Base-by-base conservation (phyloP, 2,797 vertebrate species). In the Capromys pilorides region DNA sequence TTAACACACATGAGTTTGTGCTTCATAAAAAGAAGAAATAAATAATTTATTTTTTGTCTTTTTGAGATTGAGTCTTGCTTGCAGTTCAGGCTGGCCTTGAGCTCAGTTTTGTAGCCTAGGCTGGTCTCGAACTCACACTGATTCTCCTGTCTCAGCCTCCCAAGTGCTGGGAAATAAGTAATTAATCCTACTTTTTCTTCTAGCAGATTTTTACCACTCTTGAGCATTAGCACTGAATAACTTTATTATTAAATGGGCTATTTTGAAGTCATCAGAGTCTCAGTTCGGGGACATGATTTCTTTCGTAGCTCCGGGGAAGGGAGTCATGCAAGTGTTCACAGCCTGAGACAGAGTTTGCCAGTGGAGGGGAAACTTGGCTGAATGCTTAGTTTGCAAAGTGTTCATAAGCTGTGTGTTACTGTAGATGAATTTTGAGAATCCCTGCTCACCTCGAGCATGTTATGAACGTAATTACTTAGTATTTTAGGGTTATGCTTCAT, bases 121-220 rank as follows among this genome's bases (percentile, higher is more conserved):
- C n/a, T n/a, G n/a, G n/a, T n/a, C n/a, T n/a, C n/a, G n/a, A n/a
- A n/a, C n/a, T n/a, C n/a, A n/a, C n/a, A n/a, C n/a, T n/a, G n/a
- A n/a, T n/a, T n/a, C n/a, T n/a, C n/a, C n/a, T n/a, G n/a, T n/a
- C n/a, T n/a, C n/a, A n/a, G n/a, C n/a, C n/a, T n/a, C n/a, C n/a
- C n/a, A n/a, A n/a, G n/a, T n/a, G n/a, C n/a, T n/a, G n/a, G n/a
- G 45, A 95, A 84, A 57, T 77, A 90, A 9, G 39, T 69, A 11
- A 93, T 84, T 13, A 93, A 2, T 80, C 75, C 36, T 91, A 82
- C 18, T 26, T 97, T 95, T 85, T 78, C 14, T 19, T 2, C 21
- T 78, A 86, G 9, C 85, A 86, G 92, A 81, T 91, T 85, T 81
- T 92, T 86, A 66, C 59, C 49, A 16, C 88, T 94, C 31, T 86